Conservation (phyloP, 2,797 vertebrate species). For the Tiaroga cobitis region DNA sequence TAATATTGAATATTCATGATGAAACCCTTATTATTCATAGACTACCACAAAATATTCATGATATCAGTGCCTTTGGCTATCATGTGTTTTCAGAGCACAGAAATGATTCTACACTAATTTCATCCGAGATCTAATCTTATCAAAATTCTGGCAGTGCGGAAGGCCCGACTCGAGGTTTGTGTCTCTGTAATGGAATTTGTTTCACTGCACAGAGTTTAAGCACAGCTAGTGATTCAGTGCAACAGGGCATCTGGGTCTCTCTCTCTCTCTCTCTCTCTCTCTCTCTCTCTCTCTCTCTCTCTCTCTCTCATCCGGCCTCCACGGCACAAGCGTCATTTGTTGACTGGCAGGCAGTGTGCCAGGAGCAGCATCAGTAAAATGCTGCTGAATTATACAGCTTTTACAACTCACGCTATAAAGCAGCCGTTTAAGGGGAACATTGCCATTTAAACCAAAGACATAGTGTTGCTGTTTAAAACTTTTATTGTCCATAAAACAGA, state of each 20-base stretch:
- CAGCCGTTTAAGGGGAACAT: constrained; percentile 32
- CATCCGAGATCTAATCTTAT: constrained; percentile 29
- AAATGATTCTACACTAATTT: constrained; percentile 18
- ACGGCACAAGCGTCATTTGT: constrained; percentile 57
- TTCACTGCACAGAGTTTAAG: constrained; percentile 41
- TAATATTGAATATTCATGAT: constrained; percentile 11
- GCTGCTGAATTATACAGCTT: constrained; percentile 47
- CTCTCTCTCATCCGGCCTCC: constrained; percentile 21
- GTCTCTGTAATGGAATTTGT: constrained; percentile 41
- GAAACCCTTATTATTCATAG: constrained; percentile 5
- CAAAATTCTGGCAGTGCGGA: constrained; percentile 8
- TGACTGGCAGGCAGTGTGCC: constrained; percentile 46
- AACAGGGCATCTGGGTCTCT: constrained; percentile 26
- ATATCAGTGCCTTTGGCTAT: neutral
- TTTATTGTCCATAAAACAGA: constrained; percentile 48
- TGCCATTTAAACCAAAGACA: constrained; percentile 37
- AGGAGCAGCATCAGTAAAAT: constrained; percentile 52
- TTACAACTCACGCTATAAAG: constrained; percentile 35
- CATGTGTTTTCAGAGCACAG: constrained; percentile 27
- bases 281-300: constrained; percentile 25
- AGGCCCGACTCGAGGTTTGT: constrained; percentile 5
- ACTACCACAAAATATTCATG: constrained; percentile 10
- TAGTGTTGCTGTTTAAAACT: constrained; percentile 36
- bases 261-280: constrained; percentile 33
- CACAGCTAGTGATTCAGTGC: constrained; percentile 41